These are phyloP conservation scores for Copsychus sechellarum DNA, from an alignment of 2,113 vertebrate genomes.

Conservation along the genomic window DNA sequence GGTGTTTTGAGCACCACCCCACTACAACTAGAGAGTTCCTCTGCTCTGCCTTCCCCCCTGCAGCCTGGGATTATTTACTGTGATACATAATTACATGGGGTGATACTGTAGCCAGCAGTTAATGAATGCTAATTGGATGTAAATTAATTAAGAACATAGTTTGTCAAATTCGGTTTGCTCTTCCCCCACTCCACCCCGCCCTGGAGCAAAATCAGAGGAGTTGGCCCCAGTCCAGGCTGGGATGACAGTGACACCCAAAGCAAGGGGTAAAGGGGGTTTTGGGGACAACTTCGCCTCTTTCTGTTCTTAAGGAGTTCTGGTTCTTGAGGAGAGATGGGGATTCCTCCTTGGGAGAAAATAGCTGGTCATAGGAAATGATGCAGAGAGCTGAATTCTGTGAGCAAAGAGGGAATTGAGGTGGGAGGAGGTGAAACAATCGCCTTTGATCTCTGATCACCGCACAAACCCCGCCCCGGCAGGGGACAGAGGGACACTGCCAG, in stretches of 20 bases:
- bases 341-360: background rate
- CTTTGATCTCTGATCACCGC: background rate
- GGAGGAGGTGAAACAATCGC: background rate
- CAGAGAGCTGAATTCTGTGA: background rate
- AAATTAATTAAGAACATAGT: constrained; percentile 49
- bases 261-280: accelerated
- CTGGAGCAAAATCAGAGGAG: background rate
- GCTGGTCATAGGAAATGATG: background rate
- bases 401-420: background rate
- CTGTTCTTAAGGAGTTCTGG: background rate
- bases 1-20: too few relatives aligned
- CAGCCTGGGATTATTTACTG: constrained; percentile 2
- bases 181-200: background rate
- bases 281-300: accelerated
- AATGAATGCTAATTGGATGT: constrained; percentile 62
- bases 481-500: background rate
- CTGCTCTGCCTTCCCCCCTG: background rate
- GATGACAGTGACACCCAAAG: background rate
- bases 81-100: constrained; percentile 43
- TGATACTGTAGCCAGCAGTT: constrained; percentile 23
- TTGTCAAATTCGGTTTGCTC: constrained; percentile 35
- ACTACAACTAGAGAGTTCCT: accelerated
- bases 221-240: background rate
- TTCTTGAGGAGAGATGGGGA: background rate
- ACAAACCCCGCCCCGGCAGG: background rate